A percentile compares a stretch with the other conserved stretches of the same genome.
Conservation (phyloP, 2,888 invertebrate genomes). For the Drosophila cyrtoloma region DNA sequence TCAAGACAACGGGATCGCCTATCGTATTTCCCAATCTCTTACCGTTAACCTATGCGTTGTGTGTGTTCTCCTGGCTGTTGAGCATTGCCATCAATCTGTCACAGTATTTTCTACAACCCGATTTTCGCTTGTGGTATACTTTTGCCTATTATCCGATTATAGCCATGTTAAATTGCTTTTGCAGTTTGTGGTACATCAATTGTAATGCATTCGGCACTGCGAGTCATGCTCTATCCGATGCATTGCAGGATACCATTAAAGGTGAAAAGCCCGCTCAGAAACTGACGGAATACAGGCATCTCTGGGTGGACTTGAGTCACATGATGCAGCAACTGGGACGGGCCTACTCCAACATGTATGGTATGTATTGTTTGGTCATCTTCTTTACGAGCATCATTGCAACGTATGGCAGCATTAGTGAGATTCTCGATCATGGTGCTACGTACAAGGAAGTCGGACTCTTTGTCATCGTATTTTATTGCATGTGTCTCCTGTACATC, state of each 20-base stretch:
- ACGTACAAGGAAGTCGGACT: constrained; percentile 90
- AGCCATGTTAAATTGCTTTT: constrained; percentile 91
- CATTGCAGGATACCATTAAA: constrained; percentile 88
- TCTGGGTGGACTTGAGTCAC: constrained; percentile 91
- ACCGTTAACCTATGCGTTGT: constrained; percentile 88
- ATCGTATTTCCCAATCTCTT: constrained; percentile 89
- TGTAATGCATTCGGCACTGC: constrained; percentile 89
- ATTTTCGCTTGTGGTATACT: constrained; percentile 90
- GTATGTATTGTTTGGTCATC: constrained; percentile 90
- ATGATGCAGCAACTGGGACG: constrained; percentile 92
- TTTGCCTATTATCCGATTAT: constrained; percentile 91
- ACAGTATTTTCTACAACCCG: constrained; percentile 90
- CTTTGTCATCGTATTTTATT: constrained; percentile 90
- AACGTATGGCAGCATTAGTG: constrained; percentile 89
- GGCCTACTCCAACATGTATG: constrained; percentile 92
- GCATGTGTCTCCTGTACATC: constrained; percentile 89
- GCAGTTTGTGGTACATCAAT: constrained; percentile 90
- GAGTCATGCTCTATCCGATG: constrained; percentile 88
- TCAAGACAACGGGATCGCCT: constrained; percentile 86
- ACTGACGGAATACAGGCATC: constrained; percentile 89
- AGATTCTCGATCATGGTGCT: constrained; percentile 90
- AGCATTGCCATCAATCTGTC: constrained; percentile 89
- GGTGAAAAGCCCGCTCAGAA: constrained; percentile 88
- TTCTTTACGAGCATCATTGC: constrained; percentile 91
- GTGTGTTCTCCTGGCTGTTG: constrained; percentile 89